Conservation (phyloP, 2,888 invertebrate genomes). For the Epinotia bilunana region DNA sequence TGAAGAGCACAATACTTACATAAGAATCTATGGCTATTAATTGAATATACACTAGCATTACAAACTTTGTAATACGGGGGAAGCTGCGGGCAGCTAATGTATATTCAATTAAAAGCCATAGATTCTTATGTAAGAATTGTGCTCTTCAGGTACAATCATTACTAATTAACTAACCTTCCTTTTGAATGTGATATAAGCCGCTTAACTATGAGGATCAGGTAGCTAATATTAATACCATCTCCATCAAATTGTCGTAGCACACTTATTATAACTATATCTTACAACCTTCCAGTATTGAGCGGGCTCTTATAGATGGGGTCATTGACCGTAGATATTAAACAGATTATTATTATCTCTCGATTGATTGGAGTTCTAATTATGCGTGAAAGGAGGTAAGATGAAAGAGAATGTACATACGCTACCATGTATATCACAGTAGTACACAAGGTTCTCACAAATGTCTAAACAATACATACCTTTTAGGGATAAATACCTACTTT, state of each 20-base stretch:
- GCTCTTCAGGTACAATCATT: no score
- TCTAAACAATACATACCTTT: no score
- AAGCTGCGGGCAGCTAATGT: no score
- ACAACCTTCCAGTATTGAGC: neutral
- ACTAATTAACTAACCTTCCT: neutral
- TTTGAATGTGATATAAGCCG: neutral
- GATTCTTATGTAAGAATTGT: no score
- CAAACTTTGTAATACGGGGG: no score
- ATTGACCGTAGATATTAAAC: neutral
- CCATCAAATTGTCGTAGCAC: neutral
- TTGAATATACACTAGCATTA: no score
- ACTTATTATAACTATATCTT: neutral
- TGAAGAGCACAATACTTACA: no score
- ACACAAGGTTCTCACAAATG: neutral
- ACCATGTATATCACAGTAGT: neutral
- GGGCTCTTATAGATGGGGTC: neutral
- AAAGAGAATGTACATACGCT: no score
- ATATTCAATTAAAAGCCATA: no score
- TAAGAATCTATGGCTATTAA: no score
- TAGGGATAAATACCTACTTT: no score
- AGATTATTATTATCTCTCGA: constrained; percentile 11
- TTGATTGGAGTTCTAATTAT: constrained; percentile 11
- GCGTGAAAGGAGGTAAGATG: neutral
- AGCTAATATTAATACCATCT: neutral
- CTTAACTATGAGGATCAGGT: neutral